These are phyloP conservation scores for Acipenser oxyrinchus DNA, from an alignment of 2,797 vertebrate species.

Conservation along the genomic window DNA sequence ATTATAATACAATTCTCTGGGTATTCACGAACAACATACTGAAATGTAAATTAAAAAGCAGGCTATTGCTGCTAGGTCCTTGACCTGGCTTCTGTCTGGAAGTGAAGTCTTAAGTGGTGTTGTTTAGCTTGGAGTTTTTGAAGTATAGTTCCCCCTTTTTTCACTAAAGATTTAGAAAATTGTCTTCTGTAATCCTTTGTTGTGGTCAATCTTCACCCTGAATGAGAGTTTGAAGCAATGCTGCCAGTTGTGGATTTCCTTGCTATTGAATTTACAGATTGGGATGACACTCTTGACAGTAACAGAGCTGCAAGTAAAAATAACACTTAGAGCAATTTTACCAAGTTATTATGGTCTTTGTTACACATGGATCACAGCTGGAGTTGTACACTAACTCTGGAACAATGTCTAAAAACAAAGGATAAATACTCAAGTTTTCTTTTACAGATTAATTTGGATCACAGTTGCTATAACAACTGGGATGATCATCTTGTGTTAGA, in stretches of 20 bases:
- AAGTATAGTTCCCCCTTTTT: constrained; percentile 45
- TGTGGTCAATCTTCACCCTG: constrained; percentile 14
- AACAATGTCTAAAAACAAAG: background rate
- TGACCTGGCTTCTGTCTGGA: constrained; percentile 55
- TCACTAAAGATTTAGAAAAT: constrained; percentile 41
- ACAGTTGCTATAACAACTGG: constrained; percentile 5
- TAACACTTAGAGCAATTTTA: constrained; percentile 29
- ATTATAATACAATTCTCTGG: constrained; percentile 94
- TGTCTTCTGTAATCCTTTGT: constrained; percentile 54
- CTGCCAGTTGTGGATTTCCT: constrained; percentile 48
- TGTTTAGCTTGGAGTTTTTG: constrained; percentile 26
- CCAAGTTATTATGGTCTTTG: constrained; percentile 10
- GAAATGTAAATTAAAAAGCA: constrained; percentile 72
- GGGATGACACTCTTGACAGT: constrained; percentile 41
- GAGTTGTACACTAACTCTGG: background rate
- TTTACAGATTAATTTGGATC: background rate
- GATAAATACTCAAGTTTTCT: background rate
- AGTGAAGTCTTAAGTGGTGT: constrained; percentile 13
- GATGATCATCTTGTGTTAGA: constrained; percentile 2
- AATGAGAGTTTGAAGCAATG: constrained; percentile 55
- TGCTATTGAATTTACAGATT: constrained; percentile 42
- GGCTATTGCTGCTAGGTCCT: constrained; percentile 58
- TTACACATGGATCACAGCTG: background rate
- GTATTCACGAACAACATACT: constrained; percentile 89
- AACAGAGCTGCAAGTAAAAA: constrained; percentile 52